Conservation (phyloP, 2,113 vertebrate genomes). For the Phalacrocorax carbo region DNA sequence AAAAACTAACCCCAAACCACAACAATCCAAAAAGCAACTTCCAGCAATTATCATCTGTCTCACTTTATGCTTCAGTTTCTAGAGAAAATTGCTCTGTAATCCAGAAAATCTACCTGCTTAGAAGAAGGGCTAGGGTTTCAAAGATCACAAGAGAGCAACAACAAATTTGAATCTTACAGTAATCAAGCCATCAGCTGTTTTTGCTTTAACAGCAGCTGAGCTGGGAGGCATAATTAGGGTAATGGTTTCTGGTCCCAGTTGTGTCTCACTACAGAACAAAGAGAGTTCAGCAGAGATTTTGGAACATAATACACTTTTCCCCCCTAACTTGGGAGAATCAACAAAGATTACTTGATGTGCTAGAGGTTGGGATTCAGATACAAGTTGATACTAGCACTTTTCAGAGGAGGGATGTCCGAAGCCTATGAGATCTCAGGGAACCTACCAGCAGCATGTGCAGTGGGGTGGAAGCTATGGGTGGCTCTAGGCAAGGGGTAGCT, state of each 20-base stretch:
- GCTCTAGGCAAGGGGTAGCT: background rate
- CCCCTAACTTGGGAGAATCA: background rate
- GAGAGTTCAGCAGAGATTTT: conserved; percentile 22
- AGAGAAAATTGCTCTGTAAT: background rate
- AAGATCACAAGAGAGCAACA: background rate
- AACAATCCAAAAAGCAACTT: background rate
- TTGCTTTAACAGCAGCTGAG: conserved; percentile 44
- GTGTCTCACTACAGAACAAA: conserved; percentile 55
- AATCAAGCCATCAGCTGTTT: conserved; percentile 45
- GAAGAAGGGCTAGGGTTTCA: background rate
- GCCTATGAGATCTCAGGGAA: background rate
- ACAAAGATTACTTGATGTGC: background rate
- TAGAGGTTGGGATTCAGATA: background rate
- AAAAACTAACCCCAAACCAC: fast-evolving
- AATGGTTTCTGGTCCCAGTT: conserved; percentile 52
- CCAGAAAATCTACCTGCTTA: background rate
- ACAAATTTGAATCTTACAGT: conserved; percentile 45
- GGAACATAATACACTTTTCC: background rate
- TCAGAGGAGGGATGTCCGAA: background rate
- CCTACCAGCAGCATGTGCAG: background rate
- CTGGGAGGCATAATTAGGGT: conserved; percentile 53
- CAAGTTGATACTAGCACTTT: background rate
- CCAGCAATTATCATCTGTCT: background rate
- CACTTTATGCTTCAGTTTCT: background rate
- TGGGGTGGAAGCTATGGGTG: background rate